phyloP scores from a whole-genome alignment of 2,113 vertebrate species.

The Antechinus stuartii region DNA sequence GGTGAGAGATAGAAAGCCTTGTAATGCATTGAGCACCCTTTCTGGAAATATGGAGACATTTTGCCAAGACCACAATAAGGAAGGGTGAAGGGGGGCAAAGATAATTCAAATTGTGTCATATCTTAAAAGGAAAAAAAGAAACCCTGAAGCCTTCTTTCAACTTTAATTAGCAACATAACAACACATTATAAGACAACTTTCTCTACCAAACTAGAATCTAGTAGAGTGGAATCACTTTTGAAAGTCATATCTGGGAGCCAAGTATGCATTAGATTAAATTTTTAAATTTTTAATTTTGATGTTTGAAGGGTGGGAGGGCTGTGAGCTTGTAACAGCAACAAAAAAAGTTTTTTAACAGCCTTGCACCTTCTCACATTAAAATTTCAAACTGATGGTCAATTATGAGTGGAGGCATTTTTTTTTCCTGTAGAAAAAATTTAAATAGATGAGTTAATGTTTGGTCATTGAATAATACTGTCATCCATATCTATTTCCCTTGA shows the following conservation, averaged over 20 bases:
- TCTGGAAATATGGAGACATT: slow-evolving; percentile 5
- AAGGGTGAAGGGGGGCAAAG: background rate
- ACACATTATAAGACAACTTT: background rate
- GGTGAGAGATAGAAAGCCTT: background rate
- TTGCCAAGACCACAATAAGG: slow-evolving; percentile 19
- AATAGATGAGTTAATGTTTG: slow-evolving; percentile 70
- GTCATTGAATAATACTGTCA: slow-evolving; percentile 59
- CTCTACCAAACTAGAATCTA: background rate
- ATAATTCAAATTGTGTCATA: slow-evolving; percentile 33
- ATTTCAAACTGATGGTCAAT: slow-evolving; percentile 53
- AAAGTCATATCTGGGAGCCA: slow-evolving; percentile 46
- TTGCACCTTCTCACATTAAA: slow-evolving; percentile 54
- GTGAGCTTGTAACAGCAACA: background rate
- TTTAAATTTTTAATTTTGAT: slow-evolving; percentile 29
- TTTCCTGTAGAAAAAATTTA: slow-evolving; percentile 61
- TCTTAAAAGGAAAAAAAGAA: slow-evolving; percentile 47
- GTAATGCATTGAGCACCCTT: background rate
- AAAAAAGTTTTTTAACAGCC: slow-evolving; percentile 16
- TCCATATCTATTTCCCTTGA: slow-evolving; percentile 65
- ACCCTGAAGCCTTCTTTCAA: slow-evolving; percentile 40
- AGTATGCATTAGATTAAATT: slow-evolving; percentile 35
- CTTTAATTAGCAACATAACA: slow-evolving; percentile 63
- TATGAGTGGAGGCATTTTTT: slow-evolving; percentile 43
- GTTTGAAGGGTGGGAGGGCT: slow-evolving; percentile 2
- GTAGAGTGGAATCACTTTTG: slow-evolving; percentile 31